Evolutionary conservation across 2,113 vertebrate genomes (phyloP).

Genomic region (Sialia sialis): DNA sequence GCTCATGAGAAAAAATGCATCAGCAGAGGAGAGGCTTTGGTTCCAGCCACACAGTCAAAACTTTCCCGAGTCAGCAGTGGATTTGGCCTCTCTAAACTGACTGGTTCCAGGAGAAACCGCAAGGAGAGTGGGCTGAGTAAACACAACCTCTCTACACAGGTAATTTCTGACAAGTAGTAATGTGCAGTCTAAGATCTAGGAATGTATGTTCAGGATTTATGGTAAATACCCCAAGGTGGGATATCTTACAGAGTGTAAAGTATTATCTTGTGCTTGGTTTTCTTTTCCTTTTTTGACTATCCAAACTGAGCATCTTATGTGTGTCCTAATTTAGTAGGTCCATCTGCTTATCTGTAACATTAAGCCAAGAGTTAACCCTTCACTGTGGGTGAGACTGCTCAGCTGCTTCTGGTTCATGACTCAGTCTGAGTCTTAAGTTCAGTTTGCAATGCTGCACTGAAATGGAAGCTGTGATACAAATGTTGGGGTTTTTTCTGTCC

Average conservation of each 20-base stretch:
- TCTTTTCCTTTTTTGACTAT: background rate
- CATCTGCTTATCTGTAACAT: background rate
- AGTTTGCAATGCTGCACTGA: background rate
- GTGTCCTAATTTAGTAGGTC: background rate
- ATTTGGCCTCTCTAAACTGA: constrained; percentile 96
- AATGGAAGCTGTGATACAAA: background rate
- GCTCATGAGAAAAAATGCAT: constrained; percentile 96
- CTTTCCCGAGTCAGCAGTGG: constrained; percentile 96
- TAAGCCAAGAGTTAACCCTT: background rate
- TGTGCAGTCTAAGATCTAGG: background rate
- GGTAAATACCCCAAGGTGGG: background rate
- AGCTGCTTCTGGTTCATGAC: background rate
- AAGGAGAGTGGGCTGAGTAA: constrained; percentile 93
- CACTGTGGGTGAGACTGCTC: background rate
- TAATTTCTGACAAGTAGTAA: constrained; percentile 26
- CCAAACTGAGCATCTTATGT: background rate
- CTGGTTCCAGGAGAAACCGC: constrained; percentile 90
- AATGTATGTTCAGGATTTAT: background rate
- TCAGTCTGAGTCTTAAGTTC: background rate
- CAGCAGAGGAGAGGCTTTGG: constrained; percentile 88
- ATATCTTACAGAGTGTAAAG: background rate
- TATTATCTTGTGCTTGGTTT: background rate
- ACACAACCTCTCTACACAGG: constrained; percentile 93
- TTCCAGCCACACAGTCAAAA: constrained; percentile 89
- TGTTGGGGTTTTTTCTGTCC: background rate